Base-by-base conservation (phyloP, 1,140 invertebrate genomes). In the Phymorhynchus buccinoides region DNA sequence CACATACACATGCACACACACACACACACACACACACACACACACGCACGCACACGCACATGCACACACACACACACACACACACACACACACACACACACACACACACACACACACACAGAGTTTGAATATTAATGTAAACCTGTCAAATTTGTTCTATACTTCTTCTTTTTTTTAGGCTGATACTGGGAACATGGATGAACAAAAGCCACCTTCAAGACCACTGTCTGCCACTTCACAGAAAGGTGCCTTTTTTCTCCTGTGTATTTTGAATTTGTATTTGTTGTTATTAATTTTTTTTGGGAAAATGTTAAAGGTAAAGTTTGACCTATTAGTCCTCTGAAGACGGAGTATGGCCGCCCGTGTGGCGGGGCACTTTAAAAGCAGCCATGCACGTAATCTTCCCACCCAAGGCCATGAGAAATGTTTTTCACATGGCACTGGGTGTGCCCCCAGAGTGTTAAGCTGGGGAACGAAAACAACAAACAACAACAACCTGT, bases 171-270 rank as follows among this genome's bases (percentile, higher is more conserved):
- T 41, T 9, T 52, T 30, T 27, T 14, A 81, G 80, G 3, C 39
- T 66, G 79, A n/a, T 3, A 4, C 79, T 30, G 80, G 66, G 4
- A 81, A 80, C 16, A 32, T 56, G 62, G 80, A 56, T 18, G 52
- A 4, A 39, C n/a, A 66, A 37, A 27, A 32, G n/a, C 9, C 42
- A 14, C 37, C 52, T 14, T 32, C 78, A n/a, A 44, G 78, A 52
- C 78, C 78, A 7, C 75, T 42, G 39, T 78, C 75, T 78, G 42
- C 75, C 52, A 22, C 39, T 42, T 78, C 77, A 78, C 27, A 78
- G 39, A 78, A 39, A 78, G 77, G 77, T 78, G 44, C 30, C 44
- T 30, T 22, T 27, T 78, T 22, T n/a, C 14, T 27, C 18, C 27
- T 9, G 0, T 78, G 4, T 77, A n/a, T 18, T 37, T 22, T 77